phyloP scores from a whole-genome alignment of 2,797 vertebrate species.

The Pantherophis vulpinus region DNA sequence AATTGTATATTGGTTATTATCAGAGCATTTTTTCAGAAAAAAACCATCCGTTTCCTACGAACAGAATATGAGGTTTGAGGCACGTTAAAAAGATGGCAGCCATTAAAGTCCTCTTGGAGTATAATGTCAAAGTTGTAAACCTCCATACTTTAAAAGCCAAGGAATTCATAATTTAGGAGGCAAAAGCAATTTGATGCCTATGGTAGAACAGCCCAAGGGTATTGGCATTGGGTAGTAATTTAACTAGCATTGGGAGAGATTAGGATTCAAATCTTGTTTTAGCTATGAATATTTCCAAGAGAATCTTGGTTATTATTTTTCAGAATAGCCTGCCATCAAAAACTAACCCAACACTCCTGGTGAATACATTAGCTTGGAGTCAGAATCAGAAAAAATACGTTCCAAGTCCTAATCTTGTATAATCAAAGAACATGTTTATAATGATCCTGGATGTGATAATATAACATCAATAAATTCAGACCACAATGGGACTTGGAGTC shows the following conservation, averaged over 20 bases:
- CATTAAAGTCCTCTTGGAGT: background rate
- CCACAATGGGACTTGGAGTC: background rate
- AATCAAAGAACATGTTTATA: background rate
- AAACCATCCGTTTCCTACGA: background rate
- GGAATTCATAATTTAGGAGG: background rate
- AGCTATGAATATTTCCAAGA: background rate
- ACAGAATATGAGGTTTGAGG: constrained; percentile 6
- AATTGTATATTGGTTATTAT: constrained; percentile 5
- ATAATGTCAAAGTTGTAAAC: constrained; percentile 18
- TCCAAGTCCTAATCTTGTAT: background rate
- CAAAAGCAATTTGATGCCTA: background rate
- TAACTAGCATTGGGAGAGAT: background rate
- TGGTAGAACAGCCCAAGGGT: background rate
- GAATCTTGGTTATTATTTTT: background rate
- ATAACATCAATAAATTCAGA: background rate
- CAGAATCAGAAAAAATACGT: background rate
- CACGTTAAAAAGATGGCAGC: background rate
- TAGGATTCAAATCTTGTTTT: background rate
- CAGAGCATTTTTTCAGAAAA: constrained; percentile 22
- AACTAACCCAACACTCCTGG: background rate
- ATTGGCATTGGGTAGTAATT: background rate
- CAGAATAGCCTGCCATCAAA: background rate
- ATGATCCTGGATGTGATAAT: background rate
- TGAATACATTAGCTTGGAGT: background rate
- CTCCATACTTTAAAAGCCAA: constrained; percentile 18